phyloP scores from a whole-genome alignment of 2,888 invertebrate species.

The Conus canariensis region DNA sequence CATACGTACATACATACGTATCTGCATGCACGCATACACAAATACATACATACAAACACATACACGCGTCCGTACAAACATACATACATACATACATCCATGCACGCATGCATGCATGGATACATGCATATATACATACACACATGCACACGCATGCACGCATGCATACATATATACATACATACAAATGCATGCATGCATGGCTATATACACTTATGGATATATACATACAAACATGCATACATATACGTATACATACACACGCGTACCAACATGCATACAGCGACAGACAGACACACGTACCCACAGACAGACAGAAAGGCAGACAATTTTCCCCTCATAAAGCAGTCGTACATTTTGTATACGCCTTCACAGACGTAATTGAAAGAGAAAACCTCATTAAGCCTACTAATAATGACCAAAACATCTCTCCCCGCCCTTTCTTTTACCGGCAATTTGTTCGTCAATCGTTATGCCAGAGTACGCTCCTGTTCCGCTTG shows the following conservation, averaged over 20 bases:
- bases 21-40: neutral
- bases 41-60: neutral
- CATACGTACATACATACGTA: neutral
- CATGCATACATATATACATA: too few species aligned
- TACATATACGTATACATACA: too few species aligned
- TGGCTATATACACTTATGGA: neutral
- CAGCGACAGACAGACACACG: neutral
- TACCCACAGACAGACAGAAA: neutral
- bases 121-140: neutral
- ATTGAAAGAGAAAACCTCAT: too few species aligned
- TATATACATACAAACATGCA: too few species aligned
- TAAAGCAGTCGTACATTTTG: too few species aligned
- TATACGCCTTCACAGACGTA: too few species aligned
- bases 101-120: neutral
- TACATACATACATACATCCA: neutral
- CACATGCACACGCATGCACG: neutral
- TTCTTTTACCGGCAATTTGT: too few species aligned
- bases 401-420: too few species aligned
- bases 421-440: too few species aligned
- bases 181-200: too few species aligned
- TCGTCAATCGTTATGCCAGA: too few species aligned
- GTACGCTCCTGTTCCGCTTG: too few species aligned
- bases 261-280: neutral
- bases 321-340: neutral
- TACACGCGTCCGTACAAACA: neutral